Conservation (phyloP, 2,888 invertebrate genomes). For the Dichetophora obliterata region DNA sequence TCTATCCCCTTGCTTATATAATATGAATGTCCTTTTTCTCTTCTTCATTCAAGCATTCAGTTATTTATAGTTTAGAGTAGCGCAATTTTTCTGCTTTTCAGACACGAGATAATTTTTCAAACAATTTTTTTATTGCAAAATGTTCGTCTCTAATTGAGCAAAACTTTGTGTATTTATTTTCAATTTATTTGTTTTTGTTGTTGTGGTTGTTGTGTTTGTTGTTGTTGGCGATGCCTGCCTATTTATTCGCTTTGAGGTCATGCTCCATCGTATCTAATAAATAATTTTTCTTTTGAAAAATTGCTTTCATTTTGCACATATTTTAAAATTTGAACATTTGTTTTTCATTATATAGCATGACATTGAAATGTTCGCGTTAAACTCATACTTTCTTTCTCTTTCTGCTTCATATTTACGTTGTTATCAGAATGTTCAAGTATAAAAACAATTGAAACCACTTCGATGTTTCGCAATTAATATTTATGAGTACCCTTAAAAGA, state of each 20-base stretch:
- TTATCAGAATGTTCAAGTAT: too few relatives aligned
- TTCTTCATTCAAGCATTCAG: too few relatives aligned
- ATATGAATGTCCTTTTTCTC: too few relatives aligned
- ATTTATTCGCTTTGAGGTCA: constrained; percentile 22
- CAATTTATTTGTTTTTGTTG: not conserved
- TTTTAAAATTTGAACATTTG: not conserved
- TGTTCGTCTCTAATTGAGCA: constrained; percentile 11
- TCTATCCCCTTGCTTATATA: too few relatives aligned
- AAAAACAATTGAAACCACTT: too few relatives aligned
- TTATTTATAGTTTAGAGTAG: too few relatives aligned
- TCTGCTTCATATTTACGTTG: not conserved
- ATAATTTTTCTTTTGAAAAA: constrained; percentile 6
- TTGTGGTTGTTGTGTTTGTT: not conserved
- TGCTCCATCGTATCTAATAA: constrained; percentile 16
- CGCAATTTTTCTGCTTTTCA: too few relatives aligned
- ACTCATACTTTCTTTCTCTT: not conserved
- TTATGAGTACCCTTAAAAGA: too few relatives aligned
- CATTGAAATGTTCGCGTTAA: constrained; percentile 1
- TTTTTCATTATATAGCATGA: constrained; percentile 5
- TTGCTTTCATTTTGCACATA: not conserved
- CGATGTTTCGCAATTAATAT: too few relatives aligned
- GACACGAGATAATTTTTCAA: too few relatives aligned
- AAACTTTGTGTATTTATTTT: constrained; percentile 6
- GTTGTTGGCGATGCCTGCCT: too few relatives aligned
- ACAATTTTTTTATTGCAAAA: too few relatives aligned